Conservation (phyloP, 2,888 invertebrate genomes). For the Andricus quercusramuli region DNA sequence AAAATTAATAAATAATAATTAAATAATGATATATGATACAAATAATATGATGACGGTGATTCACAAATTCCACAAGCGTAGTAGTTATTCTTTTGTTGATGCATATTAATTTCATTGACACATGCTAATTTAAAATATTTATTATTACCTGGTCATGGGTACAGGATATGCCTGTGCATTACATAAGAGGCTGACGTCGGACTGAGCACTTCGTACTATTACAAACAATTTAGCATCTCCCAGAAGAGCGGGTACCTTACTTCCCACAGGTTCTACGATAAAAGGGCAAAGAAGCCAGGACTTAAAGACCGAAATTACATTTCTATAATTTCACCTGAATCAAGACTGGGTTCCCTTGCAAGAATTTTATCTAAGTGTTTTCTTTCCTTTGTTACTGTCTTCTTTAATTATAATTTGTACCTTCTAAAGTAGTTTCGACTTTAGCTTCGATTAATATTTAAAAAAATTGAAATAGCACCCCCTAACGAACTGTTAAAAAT, state of each 20-base stretch:
- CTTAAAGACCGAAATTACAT: background rate
- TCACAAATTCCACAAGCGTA: background rate
- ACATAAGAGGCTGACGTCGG: constrained; percentile 77
- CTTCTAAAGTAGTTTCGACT: background rate
- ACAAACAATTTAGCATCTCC: constrained; percentile 80
- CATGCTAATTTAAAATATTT: constrained; percentile 1
- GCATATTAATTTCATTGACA: background rate
- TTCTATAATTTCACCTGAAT: background rate
- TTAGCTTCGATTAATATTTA: no score
- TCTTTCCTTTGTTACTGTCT: no score
- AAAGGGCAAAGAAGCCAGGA: constrained; percentile 1
- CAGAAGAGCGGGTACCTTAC: constrained; percentile 81
- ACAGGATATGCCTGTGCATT: constrained; percentile 80
- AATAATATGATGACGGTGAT: no score
- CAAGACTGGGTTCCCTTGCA: background rate
- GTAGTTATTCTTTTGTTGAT: background rate
- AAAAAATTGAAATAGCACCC: constrained; percentile 18
- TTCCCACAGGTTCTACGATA: constrained; percentile 81
- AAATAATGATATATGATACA: no score
- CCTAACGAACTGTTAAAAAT: constrained; percentile 49
- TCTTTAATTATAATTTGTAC: background rate
- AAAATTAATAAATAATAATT: no score
- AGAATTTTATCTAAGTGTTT: background rate
- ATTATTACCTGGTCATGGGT: constrained; percentile 78
- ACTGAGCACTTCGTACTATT: constrained; percentile 68